These are phyloP conservation scores for Prionailurus bengalensis DNA, from an alignment of 2,113 vertebrate genomes.

Conservation along the genomic window DNA sequence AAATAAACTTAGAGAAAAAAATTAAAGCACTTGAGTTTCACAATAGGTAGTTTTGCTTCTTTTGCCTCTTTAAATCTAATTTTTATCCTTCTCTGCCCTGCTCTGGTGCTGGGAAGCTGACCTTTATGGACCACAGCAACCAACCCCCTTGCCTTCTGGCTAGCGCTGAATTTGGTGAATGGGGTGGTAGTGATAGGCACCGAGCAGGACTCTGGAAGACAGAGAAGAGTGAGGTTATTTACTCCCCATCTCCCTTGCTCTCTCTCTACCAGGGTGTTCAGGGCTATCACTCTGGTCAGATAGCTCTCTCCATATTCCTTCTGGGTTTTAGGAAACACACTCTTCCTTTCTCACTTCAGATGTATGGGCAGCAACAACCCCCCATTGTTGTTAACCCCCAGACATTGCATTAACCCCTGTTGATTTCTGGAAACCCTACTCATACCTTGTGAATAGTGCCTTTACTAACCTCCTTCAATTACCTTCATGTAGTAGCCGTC, in stretches of 20 bases:
- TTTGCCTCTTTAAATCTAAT: neutral
- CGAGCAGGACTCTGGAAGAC: neutral
- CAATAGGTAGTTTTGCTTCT: neutral
- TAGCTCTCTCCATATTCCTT: neutral
- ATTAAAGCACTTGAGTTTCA: conserved; percentile 1
- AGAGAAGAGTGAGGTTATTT: neutral
- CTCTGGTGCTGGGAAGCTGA: neutral
- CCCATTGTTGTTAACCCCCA: neutral
- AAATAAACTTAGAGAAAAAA: conserved; percentile 45
- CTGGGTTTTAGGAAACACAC: neutral
- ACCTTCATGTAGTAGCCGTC: neutral
- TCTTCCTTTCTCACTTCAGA: neutral
- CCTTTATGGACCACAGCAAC: neutral
- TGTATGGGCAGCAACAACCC: neutral
- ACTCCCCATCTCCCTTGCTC: neutral
- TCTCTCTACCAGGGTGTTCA: neutral
- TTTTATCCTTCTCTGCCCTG: neutral
- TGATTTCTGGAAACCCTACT: neutral
- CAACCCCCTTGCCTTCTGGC: neutral
- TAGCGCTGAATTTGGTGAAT: neutral
- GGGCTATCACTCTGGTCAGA: neutral
- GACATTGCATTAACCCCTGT: neutral
- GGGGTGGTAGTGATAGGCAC: neutral
- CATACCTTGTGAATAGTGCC: neutral
- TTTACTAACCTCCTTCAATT: neutral